Evolutionary conservation across 64 coral and sea anemone species (phyloP), one percentile per base, ranked within the genome.

Genomic region (Porites lutea): DNA sequence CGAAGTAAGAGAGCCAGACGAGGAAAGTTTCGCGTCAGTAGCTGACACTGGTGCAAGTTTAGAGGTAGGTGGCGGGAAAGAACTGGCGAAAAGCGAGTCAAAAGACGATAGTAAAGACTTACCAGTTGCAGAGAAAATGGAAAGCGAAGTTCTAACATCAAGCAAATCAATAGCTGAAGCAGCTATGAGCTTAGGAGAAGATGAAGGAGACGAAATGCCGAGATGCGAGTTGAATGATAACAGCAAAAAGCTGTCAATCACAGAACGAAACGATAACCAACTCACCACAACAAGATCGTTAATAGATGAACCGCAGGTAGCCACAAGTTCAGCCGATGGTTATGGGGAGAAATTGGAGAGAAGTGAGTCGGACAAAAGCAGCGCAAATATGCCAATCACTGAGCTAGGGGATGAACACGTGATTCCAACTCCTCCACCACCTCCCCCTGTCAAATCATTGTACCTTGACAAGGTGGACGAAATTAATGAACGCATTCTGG

Each of bases 351-450:
- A 65, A 19, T 6, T 16, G 16, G 18, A 13, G 16, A 62, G 21
- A 3, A 52, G 16, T 44, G 61, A 66, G 7, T 83, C 80, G 16
- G 60, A 83, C 62, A 46, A 83, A 16, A 64, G 50, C 15, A 49
- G 60, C 18, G 80, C 65, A 44, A 83, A 66, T 44, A 22, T 44
- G 12, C 60, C 80, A 68, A 67, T 83, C 80, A 81, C 20, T 3
- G 61, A 83, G 5, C 80, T 4, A 46, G 80, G 22, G 48, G 80
- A 83, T 6, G 15, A 83, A 67, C 62, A 51, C 7, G 80, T 49
- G 80, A 83, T 83, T 14, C 80, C 80, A 52, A 83, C 15, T 1
- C 47, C 62, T 4, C 80, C 60, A 21, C 62, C 62, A 48, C 80
- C 80, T 20, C 62, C 80, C 16, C 62, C 45, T 19, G 2, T 83